phyloP scores from a whole-genome alignment of 2,113 vertebrate genomes.

The Seriola aureovittata region DNA sequence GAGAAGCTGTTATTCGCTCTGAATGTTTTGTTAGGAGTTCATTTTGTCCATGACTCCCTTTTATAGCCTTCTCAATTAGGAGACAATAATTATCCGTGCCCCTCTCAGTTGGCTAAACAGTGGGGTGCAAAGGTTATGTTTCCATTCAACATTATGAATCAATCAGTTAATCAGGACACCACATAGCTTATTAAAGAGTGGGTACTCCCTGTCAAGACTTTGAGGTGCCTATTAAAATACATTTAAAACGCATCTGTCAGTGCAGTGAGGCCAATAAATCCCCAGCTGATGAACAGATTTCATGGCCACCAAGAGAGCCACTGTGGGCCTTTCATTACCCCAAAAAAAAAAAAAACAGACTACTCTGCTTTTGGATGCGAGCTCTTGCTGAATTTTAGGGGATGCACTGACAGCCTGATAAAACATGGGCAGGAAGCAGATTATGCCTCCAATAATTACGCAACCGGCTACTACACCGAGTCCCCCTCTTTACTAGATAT shows the following conservation, averaged over 20 bases:
- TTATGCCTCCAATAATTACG: conserved; percentile 64
- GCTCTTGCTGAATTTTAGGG: conserved; percentile 17
- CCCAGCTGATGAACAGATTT: neutral
- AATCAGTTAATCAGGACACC: conserved; percentile 39
- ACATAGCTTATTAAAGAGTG: conserved; percentile 25
- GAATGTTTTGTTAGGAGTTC: neutral
- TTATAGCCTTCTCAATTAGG: neutral
- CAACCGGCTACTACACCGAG: conserved; percentile 60
- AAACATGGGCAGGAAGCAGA: conserved; percentile 65
- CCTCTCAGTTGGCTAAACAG: conserved; percentile 35
- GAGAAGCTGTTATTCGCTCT: conserved; percentile 8
- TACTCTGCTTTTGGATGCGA: conserved; percentile 4
- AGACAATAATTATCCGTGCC: conserved; percentile 10
- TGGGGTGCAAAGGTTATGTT: conserved; percentile 48
- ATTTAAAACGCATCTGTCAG: conserved; percentile 21
- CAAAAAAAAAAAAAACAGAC: neutral
- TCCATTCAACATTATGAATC: conserved; percentile 64
- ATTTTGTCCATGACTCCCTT: neutral
- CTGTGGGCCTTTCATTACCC: neutral
- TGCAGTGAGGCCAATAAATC: conserved; percentile 11
- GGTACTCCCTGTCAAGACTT: neutral
- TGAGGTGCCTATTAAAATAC: conserved; percentile 26
- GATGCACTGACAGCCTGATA: conserved; percentile 21
- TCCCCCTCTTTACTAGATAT: conserved; percentile 43
- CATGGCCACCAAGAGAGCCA: conserved; percentile 1